A percentile compares a stretch with the other conserved stretches of the same genome.
These are phyloP conservation scores for Tromatobia lineatoria DNA, from an alignment of 2,888 invertebrate genomes.

Conservation along the genomic window DNA sequence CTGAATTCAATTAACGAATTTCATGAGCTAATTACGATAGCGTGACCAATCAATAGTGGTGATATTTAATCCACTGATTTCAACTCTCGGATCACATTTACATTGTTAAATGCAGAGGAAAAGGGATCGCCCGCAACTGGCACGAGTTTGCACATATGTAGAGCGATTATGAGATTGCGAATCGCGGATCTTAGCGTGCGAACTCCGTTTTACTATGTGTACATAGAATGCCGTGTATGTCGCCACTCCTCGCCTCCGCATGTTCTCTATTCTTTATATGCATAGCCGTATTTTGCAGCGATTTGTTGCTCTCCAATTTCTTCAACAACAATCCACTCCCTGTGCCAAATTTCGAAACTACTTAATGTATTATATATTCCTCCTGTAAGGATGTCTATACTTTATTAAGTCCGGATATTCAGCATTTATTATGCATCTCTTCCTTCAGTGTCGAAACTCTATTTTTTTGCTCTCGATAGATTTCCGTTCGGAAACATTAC, in stretches of 20 bases:
- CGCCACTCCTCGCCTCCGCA: constrained; percentile 47
- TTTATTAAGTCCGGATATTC: neutral
- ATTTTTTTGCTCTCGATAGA: neutral
- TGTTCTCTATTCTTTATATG: constrained; percentile 15
- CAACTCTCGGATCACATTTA: neutral
- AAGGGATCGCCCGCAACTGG: constrained; percentile 21
- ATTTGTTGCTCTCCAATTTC: constrained; percentile 23
- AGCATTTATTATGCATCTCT: neutral
- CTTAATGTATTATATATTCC: neutral
- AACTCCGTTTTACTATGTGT: constrained; percentile 30
- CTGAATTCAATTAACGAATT: neutral
- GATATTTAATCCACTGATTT: neutral
- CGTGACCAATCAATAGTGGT: neutral
- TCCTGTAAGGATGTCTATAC: neutral
- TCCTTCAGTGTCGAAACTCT: neutral
- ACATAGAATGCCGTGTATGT: constrained; percentile 19
- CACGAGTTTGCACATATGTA: constrained; percentile 50
- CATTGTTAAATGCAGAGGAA: constrained; percentile 15
- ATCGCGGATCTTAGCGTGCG: constrained; percentile 58
- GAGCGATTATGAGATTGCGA: constrained; percentile 62
- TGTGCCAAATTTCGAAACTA: constrained; percentile 33
- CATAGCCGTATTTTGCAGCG: neutral
- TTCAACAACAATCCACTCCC: constrained; percentile 17
- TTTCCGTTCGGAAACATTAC: neutral
- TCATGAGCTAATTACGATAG: neutral